Percentiles rank a stretch among this genome's conserved stretches.
phyloP scores from a whole-genome alignment of 1,140 invertebrate species.

The Tribolium castaneum region DNA sequence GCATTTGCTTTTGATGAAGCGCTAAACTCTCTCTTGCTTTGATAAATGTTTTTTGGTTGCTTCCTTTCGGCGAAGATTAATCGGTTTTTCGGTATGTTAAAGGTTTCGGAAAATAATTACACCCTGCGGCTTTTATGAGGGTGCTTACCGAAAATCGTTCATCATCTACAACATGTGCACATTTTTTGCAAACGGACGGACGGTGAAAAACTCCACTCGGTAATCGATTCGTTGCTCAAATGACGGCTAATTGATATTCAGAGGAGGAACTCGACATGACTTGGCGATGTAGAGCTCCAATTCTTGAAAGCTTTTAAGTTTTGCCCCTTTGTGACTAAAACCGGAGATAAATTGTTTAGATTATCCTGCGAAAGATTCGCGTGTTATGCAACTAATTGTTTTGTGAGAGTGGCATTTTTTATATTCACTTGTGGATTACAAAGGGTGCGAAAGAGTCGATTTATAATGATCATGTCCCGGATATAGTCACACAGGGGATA shows the following conservation, averaged over 20 bases:
- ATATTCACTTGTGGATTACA: background rate
- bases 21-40: background rate
- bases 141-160: background rate
- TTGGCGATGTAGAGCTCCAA: background rate
- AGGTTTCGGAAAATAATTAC: slow-evolving; percentile 22
- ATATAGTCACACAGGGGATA: background rate
- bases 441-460: background rate
- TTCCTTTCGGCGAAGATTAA: slow-evolving; percentile 28
- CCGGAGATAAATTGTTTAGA: background rate
- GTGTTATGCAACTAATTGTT: too few relatives aligned
- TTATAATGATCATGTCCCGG: slow-evolving; percentile 6
- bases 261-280: background rate
- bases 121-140: background rate
- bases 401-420: background rate
- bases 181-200: background rate
- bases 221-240: background rate
- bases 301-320: background rate
- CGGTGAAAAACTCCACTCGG: background rate
- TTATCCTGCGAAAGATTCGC: background rate
- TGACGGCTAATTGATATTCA: background rate
- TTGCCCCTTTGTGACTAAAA: background rate
- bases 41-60: slow-evolving; percentile 26
- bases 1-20: slow-evolving; percentile 22
- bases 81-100: slow-evolving; percentile 13
- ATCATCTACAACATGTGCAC: background rate